Conservation (phyloP, 1,140 invertebrate species). For the Harlomillsia oculata region DNA sequence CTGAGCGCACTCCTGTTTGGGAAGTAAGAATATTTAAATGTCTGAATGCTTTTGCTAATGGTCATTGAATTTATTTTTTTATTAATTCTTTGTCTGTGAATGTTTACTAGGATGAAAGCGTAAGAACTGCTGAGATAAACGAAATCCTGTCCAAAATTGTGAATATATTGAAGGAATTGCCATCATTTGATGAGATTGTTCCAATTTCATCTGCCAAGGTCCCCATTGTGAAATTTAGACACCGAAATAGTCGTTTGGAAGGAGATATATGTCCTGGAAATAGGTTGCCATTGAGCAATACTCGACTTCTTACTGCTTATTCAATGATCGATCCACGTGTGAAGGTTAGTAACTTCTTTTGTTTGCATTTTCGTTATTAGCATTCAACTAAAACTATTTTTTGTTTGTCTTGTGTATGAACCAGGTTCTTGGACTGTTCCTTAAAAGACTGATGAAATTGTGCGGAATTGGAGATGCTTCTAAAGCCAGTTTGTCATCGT, state of each 20-base stretch:
- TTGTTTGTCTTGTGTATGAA: too few species aligned
- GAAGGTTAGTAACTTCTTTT: slow-evolving; percentile 35
- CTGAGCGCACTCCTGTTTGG: slow-evolving; percentile 36
- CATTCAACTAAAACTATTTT: not conserved
- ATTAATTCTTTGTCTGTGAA: slow-evolving; percentile 10
- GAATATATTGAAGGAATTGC: slow-evolving; percentile 40
- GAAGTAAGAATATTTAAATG: slow-evolving; percentile 34
- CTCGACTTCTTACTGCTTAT: slow-evolving; percentile 47
- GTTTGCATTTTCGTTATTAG: not conserved
- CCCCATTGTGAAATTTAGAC: slow-evolving; percentile 54
- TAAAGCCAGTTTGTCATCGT: slow-evolving; percentile 52
- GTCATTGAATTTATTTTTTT: slow-evolving; percentile 13
- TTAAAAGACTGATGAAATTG: slow-evolving; percentile 53
- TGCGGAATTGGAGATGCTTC: slow-evolving; percentile 57
- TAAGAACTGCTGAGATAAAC: slow-evolving; percentile 7
- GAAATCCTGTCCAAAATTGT: slow-evolving; percentile 41
- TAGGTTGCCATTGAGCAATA: slow-evolving; percentile 50
- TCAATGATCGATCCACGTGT: slow-evolving; percentile 48
- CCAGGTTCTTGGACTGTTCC: slow-evolving; percentile 48
- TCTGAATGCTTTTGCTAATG: too few species aligned
- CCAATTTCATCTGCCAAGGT: slow-evolving; percentile 54
- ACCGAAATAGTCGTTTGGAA: slow-evolving; percentile 44
- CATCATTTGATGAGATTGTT: slow-evolving; percentile 43
- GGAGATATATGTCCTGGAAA: slow-evolving; percentile 56
- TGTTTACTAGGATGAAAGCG: slow-evolving; percentile 21